These are phyloP conservation scores for Drosophila hamatofila DNA, from an alignment of 2,888 invertebrate species.

Conservation along the genomic window DNA sequence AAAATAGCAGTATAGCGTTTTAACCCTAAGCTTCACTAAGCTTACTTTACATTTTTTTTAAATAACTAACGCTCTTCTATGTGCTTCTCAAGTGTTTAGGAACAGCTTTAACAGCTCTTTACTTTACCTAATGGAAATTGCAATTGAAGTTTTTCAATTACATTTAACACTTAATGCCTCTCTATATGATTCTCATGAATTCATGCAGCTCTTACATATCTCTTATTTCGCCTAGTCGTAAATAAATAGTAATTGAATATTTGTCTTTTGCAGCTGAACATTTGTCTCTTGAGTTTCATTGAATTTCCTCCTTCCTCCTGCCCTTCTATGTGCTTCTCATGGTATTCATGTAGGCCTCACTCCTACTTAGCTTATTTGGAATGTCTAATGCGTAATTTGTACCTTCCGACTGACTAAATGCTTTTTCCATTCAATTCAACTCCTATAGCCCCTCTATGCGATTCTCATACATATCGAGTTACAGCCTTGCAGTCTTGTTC, in stretches of 20 bases:
- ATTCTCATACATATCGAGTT: background rate
- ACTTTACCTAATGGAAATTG: background rate
- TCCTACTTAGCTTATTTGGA: background rate
- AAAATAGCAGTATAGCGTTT: background rate
- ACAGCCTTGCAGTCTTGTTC: background rate
- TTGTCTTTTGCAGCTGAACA: background rate
- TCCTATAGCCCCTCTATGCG: background rate
- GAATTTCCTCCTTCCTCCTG: too few relatives aligned
- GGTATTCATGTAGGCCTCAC: background rate
- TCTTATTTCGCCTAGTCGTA: background rate
- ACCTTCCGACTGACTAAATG: background rate
- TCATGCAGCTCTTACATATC: background rate
- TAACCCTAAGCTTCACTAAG: background rate
- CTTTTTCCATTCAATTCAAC: background rate
- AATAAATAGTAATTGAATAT: background rate
- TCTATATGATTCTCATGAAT: background rate
- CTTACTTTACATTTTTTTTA: background rate
- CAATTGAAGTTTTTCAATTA: too few relatives aligned
- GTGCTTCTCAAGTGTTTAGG: background rate
- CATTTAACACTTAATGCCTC: background rate
- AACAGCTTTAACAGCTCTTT: background rate
- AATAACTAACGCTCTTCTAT: background rate
- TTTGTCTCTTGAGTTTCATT: background rate
- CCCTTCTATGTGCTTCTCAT: background rate
- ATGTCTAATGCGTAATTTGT: background rate